phyloP scores from a whole-genome alignment of 2,113 vertebrate species.

The Murina feae region DNA sequence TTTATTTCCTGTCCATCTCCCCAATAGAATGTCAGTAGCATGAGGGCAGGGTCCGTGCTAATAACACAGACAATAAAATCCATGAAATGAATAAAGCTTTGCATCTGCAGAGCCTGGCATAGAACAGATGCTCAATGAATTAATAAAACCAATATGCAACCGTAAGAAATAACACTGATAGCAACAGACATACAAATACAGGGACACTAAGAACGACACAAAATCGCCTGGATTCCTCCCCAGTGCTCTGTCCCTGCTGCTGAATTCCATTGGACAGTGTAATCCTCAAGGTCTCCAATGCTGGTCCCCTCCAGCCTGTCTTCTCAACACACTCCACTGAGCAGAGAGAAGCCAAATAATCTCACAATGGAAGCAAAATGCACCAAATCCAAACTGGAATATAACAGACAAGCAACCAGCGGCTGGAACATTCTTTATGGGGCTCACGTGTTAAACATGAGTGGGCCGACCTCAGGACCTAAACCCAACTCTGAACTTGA shows the following conservation, averaged over 20 bases:
- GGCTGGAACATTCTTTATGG: background rate
- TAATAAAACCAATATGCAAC: background rate
- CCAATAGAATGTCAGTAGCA: background rate
- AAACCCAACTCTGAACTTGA: background rate
- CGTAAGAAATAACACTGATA: slow-evolving; percentile 64
- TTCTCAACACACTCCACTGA: background rate
- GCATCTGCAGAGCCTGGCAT: background rate
- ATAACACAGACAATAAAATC: background rate
- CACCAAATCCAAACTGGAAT: slow-evolving; percentile 69
- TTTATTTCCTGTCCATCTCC: background rate
- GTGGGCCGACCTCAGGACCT: background rate
- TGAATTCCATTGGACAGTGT: background rate
- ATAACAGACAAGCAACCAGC: slow-evolving; percentile 1
- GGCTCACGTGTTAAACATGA: fast-evolving
- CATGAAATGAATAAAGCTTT: background rate
- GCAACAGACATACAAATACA: slow-evolving; percentile 43
- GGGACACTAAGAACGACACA: background rate
- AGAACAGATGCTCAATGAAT: background rate
- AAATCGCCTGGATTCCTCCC: background rate
- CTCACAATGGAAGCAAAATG: background rate
- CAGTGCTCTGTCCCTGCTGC: background rate
- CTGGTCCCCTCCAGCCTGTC: fast-evolving
- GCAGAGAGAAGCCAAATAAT: background rate
- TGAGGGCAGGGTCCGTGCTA: background rate
- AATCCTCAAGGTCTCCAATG: background rate